Evolutionary conservation across 1,140 invertebrate species (phyloP), one percentile per base, ranked within the genome.

Genomic region (Bombyx mandarina): DNA sequence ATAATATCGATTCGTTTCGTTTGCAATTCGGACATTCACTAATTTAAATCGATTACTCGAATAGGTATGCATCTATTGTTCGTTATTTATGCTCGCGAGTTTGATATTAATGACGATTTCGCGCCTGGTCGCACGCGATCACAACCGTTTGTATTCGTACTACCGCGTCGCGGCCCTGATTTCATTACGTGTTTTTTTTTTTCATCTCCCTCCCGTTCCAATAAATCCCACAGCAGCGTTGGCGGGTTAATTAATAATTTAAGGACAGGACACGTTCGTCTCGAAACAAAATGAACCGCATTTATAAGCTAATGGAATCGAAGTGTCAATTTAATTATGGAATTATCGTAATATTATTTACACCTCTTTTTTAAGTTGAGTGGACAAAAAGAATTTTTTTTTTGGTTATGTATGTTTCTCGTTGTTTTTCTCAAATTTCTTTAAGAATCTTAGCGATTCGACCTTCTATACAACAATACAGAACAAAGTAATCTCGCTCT

Each of bases 191-290:
- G 67, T 73, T 79, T 79, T 78, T 68, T 77, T 54, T 82, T 83
- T 77, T 65, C 75, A 74, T 71, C 69, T 72, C 75, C 74, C 70
- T 55, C 67, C 57, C 78, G 71, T 75, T 78, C 77, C 71, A 85
- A 82, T 83, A 77, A 79, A 81, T 75, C 75, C 74, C 69, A 46
- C 61, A 64, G 71, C 68, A 69, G 63, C 63, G 63, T 65, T 67
- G 70, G 70, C 65, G 71, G 66, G 78, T 82, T 85, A 85, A 82
- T 82, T 85, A 82, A 82, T 85, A 82, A 79, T 85, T 82, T 79
- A 82, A 77, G 67, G 55, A 57, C 22, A 63, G 45, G 48, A 52
- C 42, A 46, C 47, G 42, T 43, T 63, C 56, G 45, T 18, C 22
- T 42, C 52, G 43, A 49, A 60, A 52, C 56, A 60, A 62, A 50